These are phyloP conservation scores for Spea hammondii DNA, from an alignment of 2,797 vertebrate genomes.

Conservation along the genomic window DNA sequence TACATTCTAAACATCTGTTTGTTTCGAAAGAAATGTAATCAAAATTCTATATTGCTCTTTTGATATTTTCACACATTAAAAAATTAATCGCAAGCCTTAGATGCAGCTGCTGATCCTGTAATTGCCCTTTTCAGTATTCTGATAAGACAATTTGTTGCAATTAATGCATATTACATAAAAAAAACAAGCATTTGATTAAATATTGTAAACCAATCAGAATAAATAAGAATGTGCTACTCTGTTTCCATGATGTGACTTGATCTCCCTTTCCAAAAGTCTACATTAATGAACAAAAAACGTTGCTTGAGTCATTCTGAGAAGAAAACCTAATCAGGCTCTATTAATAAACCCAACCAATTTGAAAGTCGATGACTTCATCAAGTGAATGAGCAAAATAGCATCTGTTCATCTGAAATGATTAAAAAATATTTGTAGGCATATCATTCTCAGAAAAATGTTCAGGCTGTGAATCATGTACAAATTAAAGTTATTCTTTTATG, in stretches of 20 bases:
- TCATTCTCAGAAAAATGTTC: slow-evolving; percentile 12
- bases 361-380: slow-evolving; percentile 50
- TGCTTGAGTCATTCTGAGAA: slow-evolving; percentile 52
- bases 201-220: slow-evolving; percentile 54
- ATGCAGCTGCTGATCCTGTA: slow-evolving; percentile 47
- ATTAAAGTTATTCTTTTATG: slow-evolving; percentile 3
- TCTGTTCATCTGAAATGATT: slow-evolving; percentile 40
- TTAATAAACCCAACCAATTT: slow-evolving; percentile 37
- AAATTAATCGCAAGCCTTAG: slow-evolving; percentile 48
- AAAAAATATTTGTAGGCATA: slow-evolving; percentile 1
- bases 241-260: slow-evolving; percentile 36
- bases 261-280: slow-evolving; percentile 29
- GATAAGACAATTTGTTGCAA: slow-evolving; percentile 59
- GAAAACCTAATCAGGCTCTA: slow-evolving; percentile 31
- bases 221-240: slow-evolving; percentile 34
- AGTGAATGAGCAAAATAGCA: slow-evolving; percentile 33
- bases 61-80: slow-evolving; percentile 49
- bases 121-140: slow-evolving; percentile 44
- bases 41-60: slow-evolving; percentile 50
- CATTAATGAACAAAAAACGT: slow-evolving; percentile 45
- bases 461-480: slow-evolving; percentile 9
- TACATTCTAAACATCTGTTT: slow-evolving; percentile 39
- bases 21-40: slow-evolving; percentile 32
- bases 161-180: slow-evolving; percentile 54
- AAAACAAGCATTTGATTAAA: slow-evolving; percentile 54